phyloP scores from a whole-genome alignment of 2,113 vertebrate genomes.

The Podarcis muralis region DNA sequence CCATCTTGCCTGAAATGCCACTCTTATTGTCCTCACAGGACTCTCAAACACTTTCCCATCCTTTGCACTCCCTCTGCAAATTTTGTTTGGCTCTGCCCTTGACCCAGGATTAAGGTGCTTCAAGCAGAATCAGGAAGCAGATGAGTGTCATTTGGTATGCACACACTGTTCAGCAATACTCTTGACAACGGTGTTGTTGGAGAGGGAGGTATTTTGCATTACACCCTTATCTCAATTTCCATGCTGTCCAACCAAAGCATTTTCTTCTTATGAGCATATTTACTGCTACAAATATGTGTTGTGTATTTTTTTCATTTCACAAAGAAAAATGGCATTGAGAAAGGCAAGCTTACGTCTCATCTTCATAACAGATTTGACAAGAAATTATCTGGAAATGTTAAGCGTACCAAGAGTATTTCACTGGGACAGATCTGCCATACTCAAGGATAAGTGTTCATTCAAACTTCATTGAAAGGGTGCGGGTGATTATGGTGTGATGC shows the following conservation, averaged over 20 bases:
- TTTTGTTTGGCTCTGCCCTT: not conserved
- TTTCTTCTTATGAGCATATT: constrained; percentile 16
- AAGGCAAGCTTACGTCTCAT: not conserved
- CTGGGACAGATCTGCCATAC: not conserved
- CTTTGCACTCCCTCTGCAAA: not conserved
- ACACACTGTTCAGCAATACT: not conserved
- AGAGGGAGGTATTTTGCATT: not conserved
- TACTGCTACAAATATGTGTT: not conserved
- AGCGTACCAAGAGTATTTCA: not conserved
- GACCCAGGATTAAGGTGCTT: not conserved
- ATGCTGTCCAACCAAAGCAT: not conserved
- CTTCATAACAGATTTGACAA: rapidly evolving
- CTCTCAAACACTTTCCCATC: not conserved
- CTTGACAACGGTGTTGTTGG: not conserved
- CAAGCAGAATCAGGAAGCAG: not conserved
- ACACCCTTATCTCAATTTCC: not conserved
- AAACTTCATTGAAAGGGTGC: not conserved
- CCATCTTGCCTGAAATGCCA: constrained; percentile 45
- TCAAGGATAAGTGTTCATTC: not conserved
- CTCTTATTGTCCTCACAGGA: not conserved
- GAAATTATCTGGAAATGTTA: not conserved
- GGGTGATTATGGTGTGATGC: not conserved
- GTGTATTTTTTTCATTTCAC: not conserved
- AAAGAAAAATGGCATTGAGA: not conserved
- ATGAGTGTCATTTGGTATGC: not conserved